These are phyloP conservation scores for Choloepus didactylus DNA, from an alignment of 2,797 vertebrate genomes.

Conservation along the genomic window DNA sequence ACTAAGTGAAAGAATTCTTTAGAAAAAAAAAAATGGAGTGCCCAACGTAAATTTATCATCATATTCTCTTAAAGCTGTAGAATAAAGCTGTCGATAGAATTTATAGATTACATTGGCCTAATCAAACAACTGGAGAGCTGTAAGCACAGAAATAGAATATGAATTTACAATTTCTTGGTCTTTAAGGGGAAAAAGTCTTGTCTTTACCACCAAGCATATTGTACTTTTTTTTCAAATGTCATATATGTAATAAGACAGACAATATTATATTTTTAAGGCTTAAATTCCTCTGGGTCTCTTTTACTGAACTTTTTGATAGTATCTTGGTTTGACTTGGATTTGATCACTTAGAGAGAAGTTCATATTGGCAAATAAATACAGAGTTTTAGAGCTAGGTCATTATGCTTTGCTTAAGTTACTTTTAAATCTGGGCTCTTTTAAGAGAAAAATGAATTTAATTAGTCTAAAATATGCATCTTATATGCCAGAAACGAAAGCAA, in stretches of 20 bases:
- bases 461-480: constrained; percentile 66
- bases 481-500: constrained; percentile 63
- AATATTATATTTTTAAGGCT: constrained; percentile 62
- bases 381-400: constrained; percentile 71
- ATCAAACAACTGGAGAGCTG: constrained; percentile 80
- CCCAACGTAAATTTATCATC: constrained; percentile 83
- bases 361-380: constrained; percentile 70
- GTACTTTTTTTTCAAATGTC: constrained; percentile 76
- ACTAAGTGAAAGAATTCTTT: constrained; percentile 68
- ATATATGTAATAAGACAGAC: constrained; percentile 44
- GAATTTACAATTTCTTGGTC: constrained; percentile 78
- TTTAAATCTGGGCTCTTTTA: constrained; percentile 69
- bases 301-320: constrained; percentile 61
- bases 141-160: constrained; percentile 85
- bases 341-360: constrained; percentile 69
- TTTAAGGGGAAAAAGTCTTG: constrained; percentile 80
- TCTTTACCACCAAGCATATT: constrained; percentile 79
- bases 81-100: constrained; percentile 76
- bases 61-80: constrained; percentile 80
- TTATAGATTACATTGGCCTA: constrained; percentile 85
- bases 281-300: constrained; percentile 38
- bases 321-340: constrained; percentile 59
- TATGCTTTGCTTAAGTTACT: constrained; percentile 76
- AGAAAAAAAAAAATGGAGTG: constrained; percentile 68
- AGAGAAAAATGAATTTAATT: constrained; percentile 70